Base-by-base conservation (phyloP, 2,888 invertebrate species). In the Yponomeuta cagnagella region DNA sequence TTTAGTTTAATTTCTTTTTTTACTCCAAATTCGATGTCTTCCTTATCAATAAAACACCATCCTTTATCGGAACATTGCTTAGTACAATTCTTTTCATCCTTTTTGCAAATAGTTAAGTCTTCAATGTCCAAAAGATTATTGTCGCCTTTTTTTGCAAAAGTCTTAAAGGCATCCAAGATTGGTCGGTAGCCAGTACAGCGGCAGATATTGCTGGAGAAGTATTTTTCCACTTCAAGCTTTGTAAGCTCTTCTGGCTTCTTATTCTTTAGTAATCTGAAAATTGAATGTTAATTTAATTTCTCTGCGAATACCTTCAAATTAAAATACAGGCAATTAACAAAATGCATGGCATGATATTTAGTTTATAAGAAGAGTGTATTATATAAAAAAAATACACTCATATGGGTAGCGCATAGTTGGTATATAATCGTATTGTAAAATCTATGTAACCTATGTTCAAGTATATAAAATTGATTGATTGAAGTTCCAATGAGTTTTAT, bases 171-270 rank as follows among this genome's bases (percentile, higher is more conserved):
- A 72, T 94, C 93, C 2, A 93, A 73, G 65, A 95, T 95, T 0
- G 95, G 93, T 69, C 95, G 84, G 43, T 43, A 43, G 43, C 43
- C 43, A 43, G 43, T 43, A 43, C 43, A 43, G 43, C 43, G 43
- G 43, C 96, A 96, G 65, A 96, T 92, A 75, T 96, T 95, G 63
- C 95, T 94, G n/a, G 94, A 95, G 75, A 96, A 95, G 0, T 94
- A 93, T 73, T 95, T 92, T 81, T 96, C 96, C 9, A 96, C 92
- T 75, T 95, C 93, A 72, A 93, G 83, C 93, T 93, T 93, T 0
- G 94, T 93, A 43, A 93, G 76, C 6, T 43, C 43, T 30, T 83
- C 76, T 12, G 88, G 86, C 10, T 89, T 83, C 23, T 81, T 80
- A 76, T 80, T 74, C 75, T 89, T 81, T 2, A 93, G 76, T 1